A percentile compares a stretch with the other conserved stretches of the same genome.
Conservation (phyloP, 2,113 vertebrate species). For the Cariama cristata region DNA sequence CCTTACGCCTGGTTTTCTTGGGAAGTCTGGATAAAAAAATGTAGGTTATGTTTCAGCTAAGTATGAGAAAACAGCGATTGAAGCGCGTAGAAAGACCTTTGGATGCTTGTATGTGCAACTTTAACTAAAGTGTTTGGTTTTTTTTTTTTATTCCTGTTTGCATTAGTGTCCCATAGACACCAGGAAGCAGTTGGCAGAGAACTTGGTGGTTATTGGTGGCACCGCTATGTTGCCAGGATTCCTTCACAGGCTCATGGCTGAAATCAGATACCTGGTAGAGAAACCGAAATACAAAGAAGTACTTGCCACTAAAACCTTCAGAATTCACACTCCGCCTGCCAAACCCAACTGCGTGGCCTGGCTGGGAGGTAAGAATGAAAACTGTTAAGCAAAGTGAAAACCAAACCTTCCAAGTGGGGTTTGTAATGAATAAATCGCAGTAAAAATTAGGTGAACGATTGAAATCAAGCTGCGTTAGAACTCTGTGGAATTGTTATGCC, state of each 20-base stretch:
- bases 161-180: constrained; percentile 94
- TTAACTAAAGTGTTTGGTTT: neutral
- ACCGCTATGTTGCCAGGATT: constrained; percentile 96
- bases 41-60: neutral
- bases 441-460: too few relatives aligned
- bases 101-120: neutral
- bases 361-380: constrained; percentile 89
- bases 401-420: neutral
- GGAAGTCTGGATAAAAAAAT: neutral
- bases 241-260: constrained; percentile 91
- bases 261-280: constrained; percentile 92
- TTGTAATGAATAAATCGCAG: neutral
- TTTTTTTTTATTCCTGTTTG: neutral
- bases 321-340: constrained; percentile 91
- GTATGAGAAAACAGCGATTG: neutral
- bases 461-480: neutral
- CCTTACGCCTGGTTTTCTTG: neutral
- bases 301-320: constrained; percentile 90
- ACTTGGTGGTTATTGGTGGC: constrained; percentile 93
- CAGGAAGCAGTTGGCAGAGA: constrained; percentile 94
- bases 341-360: constrained; percentile 97
- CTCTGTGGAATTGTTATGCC: neutral
- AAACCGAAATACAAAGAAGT: constrained; percentile 90
- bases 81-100: neutral
- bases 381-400: neutral